Evolutionary conservation across 2,113 vertebrate species (phyloP), one percentile per base, ranked within the genome.

Genomic region (Clarias macrocephalus): DNA sequence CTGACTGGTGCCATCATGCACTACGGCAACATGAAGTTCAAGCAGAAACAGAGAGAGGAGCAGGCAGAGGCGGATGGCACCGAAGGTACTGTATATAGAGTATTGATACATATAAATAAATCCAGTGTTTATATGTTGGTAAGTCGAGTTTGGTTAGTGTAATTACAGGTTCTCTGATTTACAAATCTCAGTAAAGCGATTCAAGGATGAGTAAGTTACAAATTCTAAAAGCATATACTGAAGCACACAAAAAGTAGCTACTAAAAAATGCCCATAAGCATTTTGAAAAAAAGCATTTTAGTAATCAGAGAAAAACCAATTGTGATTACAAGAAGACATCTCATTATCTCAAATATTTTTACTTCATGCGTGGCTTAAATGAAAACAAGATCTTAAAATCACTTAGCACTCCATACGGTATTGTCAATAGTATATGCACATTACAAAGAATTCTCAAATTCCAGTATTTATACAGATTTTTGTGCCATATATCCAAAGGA

Each of bases 1-100:
- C 88, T 96, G 85, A 94, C 90, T 0, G 95, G 94, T 0, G 93
- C 96, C 93, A 95, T 96, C 88, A 96, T 96, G 95, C 96, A 96
- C 89, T 94, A 93, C 0, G 96, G 95, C 7, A 96, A 96, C 91
- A 96, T 96, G 96, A 96, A 92, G 91, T 96, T 95, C 91, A 96
- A 96, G 90, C 93, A 95, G 90, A 96, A 96, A 86, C 96, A 96
- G 86, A 88, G 96, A 25, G 96, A 96, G 84, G 96, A 96, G 75
- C 95, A 96, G 90, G 96, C 96, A 0, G 96, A 96, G 82, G 93
- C 96, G 0, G 96, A 96, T 0, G 95, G 96, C 89, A 96, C 95
- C 0, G 96, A 96, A 88, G 95, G 96, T 96, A 48, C 48, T 48
- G 48, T 48, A 25, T 33, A 87, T 23, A 37, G 2, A 37, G 33